phyloP scores from a whole-genome alignment of 2,797 vertebrate species.

The Pygocentrus nattereri region DNA sequence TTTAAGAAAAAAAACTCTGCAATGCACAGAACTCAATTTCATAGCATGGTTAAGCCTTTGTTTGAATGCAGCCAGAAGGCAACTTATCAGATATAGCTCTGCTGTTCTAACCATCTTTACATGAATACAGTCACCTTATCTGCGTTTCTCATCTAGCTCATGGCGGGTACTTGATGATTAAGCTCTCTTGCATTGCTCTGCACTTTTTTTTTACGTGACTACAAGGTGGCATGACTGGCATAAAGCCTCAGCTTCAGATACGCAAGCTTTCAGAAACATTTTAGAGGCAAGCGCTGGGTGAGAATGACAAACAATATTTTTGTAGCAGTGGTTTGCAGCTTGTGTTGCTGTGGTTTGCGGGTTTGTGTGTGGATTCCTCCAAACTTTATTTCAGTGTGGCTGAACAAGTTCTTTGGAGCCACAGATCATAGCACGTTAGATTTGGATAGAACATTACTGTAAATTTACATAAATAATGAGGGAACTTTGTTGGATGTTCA shows the following conservation, averaged over 20 bases:
- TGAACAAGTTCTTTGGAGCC: too few relatives aligned
- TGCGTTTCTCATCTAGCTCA: background rate
- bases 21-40: too few relatives aligned
- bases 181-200: background rate
- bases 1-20: background rate
- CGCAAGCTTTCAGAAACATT: background rate
- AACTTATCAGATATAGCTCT: background rate
- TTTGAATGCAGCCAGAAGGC: background rate
- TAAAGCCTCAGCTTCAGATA: background rate
- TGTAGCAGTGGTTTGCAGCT: background rate
- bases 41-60: constrained; percentile 4
- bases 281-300: background rate
- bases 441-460: too few relatives aligned
- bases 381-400: too few relatives aligned
- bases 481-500: too few relatives aligned
- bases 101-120: background rate
- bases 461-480: too few relatives aligned
- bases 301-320: too few relatives aligned
- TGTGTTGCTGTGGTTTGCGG: background rate
- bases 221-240: background rate
- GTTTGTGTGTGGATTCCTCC: too few relatives aligned
- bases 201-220: constrained; percentile 1
- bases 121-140: constrained; percentile 14
- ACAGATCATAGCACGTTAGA: too few relatives aligned
- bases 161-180: constrained; percentile 2